A percentile compares a stretch with the other conserved stretches of the same genome.
Evolutionary conservation across 2,797 vertebrate genomes (phyloP).

Genomic region (Luscinia megarhynchos): DNA sequence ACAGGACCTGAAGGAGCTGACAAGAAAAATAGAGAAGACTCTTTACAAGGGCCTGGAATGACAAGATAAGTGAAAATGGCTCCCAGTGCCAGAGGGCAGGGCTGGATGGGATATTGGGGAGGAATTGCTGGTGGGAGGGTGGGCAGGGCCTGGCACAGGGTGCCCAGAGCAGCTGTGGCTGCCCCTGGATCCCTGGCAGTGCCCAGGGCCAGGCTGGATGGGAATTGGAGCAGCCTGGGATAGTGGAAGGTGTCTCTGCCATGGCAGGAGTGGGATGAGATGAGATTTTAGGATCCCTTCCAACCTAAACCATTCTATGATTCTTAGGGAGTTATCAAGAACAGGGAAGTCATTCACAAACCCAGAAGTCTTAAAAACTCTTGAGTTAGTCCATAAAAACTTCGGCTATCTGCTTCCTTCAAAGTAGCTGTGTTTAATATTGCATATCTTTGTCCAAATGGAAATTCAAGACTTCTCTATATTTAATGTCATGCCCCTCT

Average conservation of each 20-base stretch:
- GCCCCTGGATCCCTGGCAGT: not conserved
- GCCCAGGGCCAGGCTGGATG: accelerated
- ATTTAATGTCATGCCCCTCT: not conserved
- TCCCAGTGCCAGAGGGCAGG: not conserved
- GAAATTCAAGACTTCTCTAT: not conserved
- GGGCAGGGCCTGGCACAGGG: accelerated
- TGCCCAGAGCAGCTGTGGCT: not conserved
- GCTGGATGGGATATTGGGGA: accelerated
- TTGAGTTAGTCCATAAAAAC: not conserved
- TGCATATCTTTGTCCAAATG: not conserved
- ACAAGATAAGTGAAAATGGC: not conserved
- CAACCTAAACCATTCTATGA: not conserved
- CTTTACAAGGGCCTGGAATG: not conserved
- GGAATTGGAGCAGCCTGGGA: accelerated
- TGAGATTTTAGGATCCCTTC: not conserved
- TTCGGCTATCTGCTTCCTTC: not conserved
- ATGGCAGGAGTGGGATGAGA: not conserved
- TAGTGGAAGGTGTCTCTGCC: not conserved
- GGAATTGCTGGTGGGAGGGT: accelerated
- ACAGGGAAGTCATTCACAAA: not conserved
- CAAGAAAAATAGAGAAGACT: not conserved
- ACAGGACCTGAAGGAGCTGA: not conserved
- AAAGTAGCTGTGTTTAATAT: not conserved
- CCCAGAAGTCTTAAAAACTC: not conserved
- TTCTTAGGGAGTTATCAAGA: not conserved